phyloP scores from a whole-genome alignment of 2,113 vertebrate genomes.

The Dipodomys ordii region DNA sequence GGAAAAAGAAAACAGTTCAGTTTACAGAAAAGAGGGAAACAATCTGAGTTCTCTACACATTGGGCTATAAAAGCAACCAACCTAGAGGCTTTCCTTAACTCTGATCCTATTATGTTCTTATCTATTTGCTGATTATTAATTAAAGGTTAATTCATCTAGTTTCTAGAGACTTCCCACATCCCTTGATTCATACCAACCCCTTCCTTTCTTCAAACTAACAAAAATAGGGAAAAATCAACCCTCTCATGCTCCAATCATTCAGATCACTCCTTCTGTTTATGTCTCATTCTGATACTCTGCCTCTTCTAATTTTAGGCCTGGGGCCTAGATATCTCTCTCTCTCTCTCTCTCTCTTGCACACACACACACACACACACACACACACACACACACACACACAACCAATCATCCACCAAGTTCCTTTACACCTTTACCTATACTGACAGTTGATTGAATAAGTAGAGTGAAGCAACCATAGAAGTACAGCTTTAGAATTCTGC shows the following conservation, averaged over 20 bases:
- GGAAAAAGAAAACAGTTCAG: background rate
- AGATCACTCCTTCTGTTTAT: background rate
- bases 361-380: no score
- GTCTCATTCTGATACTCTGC: background rate
- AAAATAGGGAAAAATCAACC: background rate
- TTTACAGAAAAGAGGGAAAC: background rate
- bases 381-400: no score
- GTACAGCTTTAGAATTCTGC: background rate
- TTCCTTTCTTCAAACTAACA: background rate
- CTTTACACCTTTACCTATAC: background rate
- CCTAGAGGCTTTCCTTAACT: background rate
- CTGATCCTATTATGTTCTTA: background rate
- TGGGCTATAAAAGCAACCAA: background rate
- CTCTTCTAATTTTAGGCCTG: no score
- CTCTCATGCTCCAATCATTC: background rate
- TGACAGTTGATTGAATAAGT: background rate
- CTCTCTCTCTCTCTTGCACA: background rate
- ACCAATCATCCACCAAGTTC: background rate
- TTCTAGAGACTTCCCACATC: background rate
- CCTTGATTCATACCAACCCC: background rate
- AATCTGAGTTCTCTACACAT: background rate
- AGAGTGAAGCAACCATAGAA: background rate
- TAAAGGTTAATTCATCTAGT: slow-evolving; percentile 11
- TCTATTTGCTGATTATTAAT: background rate
- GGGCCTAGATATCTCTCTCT: no score